These are phyloP conservation scores for Saguinus imperator DNA, from an alignment of 2,113 vertebrate species.

Conservation along the genomic window DNA sequence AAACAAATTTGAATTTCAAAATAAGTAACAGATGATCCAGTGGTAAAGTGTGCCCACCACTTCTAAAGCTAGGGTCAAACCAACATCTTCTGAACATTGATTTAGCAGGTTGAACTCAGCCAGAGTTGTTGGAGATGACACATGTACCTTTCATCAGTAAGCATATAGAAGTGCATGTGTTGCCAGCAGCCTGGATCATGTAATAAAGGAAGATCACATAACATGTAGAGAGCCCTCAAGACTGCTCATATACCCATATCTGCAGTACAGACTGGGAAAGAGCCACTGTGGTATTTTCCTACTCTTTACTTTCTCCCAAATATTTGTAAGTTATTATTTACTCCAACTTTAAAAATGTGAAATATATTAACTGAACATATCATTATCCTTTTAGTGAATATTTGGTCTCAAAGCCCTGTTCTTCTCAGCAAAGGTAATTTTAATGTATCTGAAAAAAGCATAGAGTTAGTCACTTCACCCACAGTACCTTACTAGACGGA, in stretches of 20 bases:
- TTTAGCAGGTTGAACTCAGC: background rate
- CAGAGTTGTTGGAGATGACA: background rate
- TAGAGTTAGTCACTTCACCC: background rate
- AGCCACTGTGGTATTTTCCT: background rate
- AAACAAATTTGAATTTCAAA: background rate
- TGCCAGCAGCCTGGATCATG: background rate
- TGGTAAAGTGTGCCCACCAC: background rate
- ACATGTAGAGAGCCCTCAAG: background rate
- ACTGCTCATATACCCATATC: background rate
- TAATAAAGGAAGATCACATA: background rate
- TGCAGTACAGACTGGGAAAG: background rate
- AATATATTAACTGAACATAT: background rate
- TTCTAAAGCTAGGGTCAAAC: background rate
- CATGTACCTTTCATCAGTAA: accelerated
- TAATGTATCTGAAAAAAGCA: background rate
- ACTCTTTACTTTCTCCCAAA: background rate
- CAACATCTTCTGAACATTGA: background rate
- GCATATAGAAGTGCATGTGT: background rate
- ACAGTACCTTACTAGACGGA: background rate
- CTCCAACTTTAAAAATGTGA: background rate
- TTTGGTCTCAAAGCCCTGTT: background rate
- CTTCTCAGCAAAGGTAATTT: background rate
- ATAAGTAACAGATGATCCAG: background rate
- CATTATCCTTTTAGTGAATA: background rate
- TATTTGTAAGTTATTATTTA: background rate